These are phyloP conservation scores for Cynodonichthys magdalenae DNA, from an alignment of 2,797 vertebrate genomes.

Conservation along the genomic window DNA sequence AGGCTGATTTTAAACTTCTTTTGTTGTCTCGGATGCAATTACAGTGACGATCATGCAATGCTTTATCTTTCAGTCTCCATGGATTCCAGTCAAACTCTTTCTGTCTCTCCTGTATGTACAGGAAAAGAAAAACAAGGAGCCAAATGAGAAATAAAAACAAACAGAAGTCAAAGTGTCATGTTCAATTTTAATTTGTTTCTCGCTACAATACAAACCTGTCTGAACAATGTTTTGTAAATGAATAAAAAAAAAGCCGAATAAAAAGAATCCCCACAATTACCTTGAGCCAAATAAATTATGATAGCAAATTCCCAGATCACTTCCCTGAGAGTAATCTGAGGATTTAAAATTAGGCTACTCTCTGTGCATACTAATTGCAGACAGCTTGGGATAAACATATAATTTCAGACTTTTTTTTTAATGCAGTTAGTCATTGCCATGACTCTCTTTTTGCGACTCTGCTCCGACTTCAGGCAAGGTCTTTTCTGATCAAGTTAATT, in stretches of 20 bases:
- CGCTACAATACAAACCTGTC: constrained; percentile 53
- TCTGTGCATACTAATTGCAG: constrained; percentile 71
- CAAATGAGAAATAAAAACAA: constrained; percentile 44
- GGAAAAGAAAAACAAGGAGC: constrained; percentile 1
- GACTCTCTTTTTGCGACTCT: constrained; percentile 49
- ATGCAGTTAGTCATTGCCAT: constrained; percentile 60
- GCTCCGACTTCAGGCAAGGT: constrained; percentile 73
- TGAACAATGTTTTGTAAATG: constrained; percentile 44
- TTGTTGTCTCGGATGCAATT: constrained; percentile 69
- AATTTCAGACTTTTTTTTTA: constrained; percentile 64
- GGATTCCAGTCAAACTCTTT: constrained; percentile 33
- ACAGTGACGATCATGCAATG: constrained; percentile 64
- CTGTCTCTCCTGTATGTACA: constrained; percentile 4
- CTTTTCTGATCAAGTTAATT: constrained; percentile 80
- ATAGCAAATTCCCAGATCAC: constrained; percentile 61
- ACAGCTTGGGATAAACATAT: constrained; percentile 71
- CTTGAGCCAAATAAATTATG: constrained; percentile 69
- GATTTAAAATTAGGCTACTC: constrained; percentile 65
- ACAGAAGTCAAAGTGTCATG: constrained; percentile 58
- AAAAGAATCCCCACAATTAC: constrained; percentile 27
- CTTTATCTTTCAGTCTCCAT: constrained; percentile 59
- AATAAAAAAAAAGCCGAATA: background rate
- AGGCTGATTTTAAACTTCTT: constrained; percentile 63
- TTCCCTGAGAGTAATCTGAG: constrained; percentile 66
- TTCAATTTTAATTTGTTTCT: constrained; percentile 70